These are phyloP conservation scores for Steinernema carpocapsae DNA, from an alignment of 2,888 invertebrate genomes.

Conservation along the genomic window DNA sequence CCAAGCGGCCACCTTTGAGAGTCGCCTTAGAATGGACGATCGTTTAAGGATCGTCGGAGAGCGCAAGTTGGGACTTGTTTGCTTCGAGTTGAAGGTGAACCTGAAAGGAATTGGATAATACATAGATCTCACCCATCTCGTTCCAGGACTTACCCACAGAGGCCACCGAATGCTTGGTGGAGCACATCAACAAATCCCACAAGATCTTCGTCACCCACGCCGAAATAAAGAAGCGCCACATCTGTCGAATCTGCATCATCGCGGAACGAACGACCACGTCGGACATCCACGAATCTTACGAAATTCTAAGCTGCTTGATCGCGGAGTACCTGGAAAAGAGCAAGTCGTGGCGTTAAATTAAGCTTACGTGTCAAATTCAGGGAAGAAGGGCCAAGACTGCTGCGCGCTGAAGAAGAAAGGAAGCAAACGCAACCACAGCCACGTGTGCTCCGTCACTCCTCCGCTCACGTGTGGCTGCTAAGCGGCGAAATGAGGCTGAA, in stretches of 20 bases:
- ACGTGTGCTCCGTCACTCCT: too few species aligned
- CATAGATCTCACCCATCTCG: too few species aligned
- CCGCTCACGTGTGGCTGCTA: too few species aligned
- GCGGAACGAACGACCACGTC: conserved; percentile 36
- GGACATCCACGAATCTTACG: conserved; percentile 38
- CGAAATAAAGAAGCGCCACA: neutral
- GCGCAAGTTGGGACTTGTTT: neutral
- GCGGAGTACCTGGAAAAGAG: conserved; percentile 5
- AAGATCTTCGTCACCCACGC: conserved; percentile 47
- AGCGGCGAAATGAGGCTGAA: too few species aligned
- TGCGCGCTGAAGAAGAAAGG: too few species aligned
- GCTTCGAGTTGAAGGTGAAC: neutral
- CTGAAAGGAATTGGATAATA: too few species aligned
- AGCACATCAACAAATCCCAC: conserved; percentile 45
- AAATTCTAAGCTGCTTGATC: conserved; percentile 35
- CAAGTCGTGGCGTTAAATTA: too few species aligned
- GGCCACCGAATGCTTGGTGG: conserved; percentile 42
- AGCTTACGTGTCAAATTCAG: too few species aligned
- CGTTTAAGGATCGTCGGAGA: neutral
- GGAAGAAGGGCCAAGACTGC: too few species aligned
- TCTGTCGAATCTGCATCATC: conserved; percentile 37
- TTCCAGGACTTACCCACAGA: too few species aligned
- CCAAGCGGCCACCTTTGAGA: neutral
- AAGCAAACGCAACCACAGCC: too few species aligned
- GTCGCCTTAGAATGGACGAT: neutral